Percentiles rank a stretch among this genome's conserved stretches.
These are phyloP conservation scores for Diadumene lineata DNA, from an alignment of 92 coral and sea anemone species.

Conservation along the genomic window DNA sequence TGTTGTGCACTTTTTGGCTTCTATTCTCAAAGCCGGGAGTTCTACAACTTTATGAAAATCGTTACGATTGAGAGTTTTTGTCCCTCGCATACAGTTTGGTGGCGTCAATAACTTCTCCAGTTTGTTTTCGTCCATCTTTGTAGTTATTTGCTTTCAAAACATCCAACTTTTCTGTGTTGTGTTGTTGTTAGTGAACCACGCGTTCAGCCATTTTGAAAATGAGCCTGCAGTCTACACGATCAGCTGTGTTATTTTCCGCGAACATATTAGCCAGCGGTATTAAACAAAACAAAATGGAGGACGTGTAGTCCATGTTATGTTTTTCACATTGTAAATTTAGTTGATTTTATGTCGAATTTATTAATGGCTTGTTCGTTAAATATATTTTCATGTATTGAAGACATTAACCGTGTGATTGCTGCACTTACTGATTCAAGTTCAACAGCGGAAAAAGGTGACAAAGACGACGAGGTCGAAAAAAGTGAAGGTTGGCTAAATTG, in stretches of 20 bases:
- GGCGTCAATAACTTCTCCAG: not conserved
- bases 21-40: constrained; percentile 85
- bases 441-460: constrained; percentile 35
- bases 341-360: not conserved
- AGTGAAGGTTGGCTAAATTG: not conserved
- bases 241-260: not conserved
- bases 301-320: constrained; percentile 2
- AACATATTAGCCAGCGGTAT: constrained; percentile 5
- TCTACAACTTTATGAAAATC: constrained; percentile 56
- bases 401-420: constrained; percentile 74
- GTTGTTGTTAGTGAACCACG: too few relatives aligned
- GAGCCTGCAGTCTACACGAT: not conserved
- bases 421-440: constrained; percentile 53
- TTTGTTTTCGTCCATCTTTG: not conserved
- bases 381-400: constrained; percentile 84
- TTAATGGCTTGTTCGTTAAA: constrained; percentile 85
- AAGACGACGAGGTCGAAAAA: constrained; percentile 26
- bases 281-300: constrained; percentile 22
- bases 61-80: constrained; percentile 58
- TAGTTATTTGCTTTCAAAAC: not conserved
- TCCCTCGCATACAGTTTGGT: constrained; percentile 40
- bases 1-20: constrained; percentile 78
- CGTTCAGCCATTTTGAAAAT: constrained; percentile 11
- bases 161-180: not conserved
- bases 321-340: not conserved